Percentiles rank a stretch among this genome's conserved stretches.
These are phyloP conservation scores for Amiota communis DNA, from an alignment of 2,888 invertebrate species.

Conservation along the genomic window DNA sequence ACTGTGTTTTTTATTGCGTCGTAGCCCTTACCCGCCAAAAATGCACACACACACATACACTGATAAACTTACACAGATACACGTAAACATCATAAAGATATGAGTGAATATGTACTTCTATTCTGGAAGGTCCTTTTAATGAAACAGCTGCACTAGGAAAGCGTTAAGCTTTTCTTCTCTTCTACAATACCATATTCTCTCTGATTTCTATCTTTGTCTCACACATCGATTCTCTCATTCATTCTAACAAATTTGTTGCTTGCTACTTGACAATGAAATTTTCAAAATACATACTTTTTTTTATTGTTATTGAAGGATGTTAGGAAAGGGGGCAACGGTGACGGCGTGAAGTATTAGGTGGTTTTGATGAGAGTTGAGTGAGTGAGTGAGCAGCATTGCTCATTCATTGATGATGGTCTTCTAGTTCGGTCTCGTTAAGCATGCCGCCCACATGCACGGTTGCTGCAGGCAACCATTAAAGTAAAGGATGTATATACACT, in stretches of 20 bases:
- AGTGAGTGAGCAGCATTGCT: neutral
- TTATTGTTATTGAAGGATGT: no score
- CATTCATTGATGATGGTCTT: neutral
- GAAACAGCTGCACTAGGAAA: conserved; percentile 21
- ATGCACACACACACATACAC: conserved; percentile 31
- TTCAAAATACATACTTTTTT: neutral
- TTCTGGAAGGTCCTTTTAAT: conserved; percentile 17
- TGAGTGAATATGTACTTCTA: neutral
- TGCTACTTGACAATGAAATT: conserved; percentile 12
- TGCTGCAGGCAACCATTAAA: neutral
- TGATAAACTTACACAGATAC: conserved; percentile 33
- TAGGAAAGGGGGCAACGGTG: neutral
- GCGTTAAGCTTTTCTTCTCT: neutral
- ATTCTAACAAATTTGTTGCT: neutral
- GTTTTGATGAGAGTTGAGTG: neutral
- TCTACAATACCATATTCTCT: no score
- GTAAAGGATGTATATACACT: neutral
- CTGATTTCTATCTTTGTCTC: no score
- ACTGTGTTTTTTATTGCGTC: neutral
- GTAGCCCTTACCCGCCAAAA: conserved; percentile 46
- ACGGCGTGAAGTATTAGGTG: neutral
- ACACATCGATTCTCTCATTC: no score
- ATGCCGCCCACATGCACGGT: conserved; percentile 14
- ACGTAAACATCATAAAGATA: neutral
- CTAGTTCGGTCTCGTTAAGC: neutral